A percentile compares a stretch with the other conserved stretches of the same genome.
Evolutionary conservation across 2,797 vertebrate species (phyloP).

Genomic region (Falco cherrug): DNA sequence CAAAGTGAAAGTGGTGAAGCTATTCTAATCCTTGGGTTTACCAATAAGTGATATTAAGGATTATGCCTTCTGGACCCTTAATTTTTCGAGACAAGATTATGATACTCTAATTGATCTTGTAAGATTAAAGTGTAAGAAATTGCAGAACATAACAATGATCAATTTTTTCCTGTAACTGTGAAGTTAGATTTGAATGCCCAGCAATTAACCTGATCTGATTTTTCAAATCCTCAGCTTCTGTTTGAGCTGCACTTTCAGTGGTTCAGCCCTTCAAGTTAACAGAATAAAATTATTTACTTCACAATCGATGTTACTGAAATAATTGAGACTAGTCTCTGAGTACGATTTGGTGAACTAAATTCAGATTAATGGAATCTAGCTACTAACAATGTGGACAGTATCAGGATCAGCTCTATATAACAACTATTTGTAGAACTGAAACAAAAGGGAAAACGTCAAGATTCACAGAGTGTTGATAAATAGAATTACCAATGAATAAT

Average conservation of each 20-base stretch:
- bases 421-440: background rate
- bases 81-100: background rate
- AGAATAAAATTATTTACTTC: background rate
- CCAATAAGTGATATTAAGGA: background rate
- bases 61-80: background rate
- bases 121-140: background rate
- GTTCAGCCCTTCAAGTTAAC: background rate
- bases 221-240: background rate
- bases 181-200: background rate
- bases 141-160: background rate
- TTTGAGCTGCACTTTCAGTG: background rate
- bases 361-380: background rate
- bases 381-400: background rate
- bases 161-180: background rate
- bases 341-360: background rate
- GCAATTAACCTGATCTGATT: background rate
- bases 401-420: background rate
- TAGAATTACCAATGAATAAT: background rate
- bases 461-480: background rate
- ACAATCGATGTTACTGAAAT: background rate
- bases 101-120: background rate
- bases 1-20: background rate
- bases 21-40: background rate
- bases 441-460: background rate
- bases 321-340: background rate